A percentile compares a stretch with the other conserved stretches of the same genome.
Conservation (phyloP, 2,888 invertebrate species). For the Drosophila quasianomalipes region DNA sequence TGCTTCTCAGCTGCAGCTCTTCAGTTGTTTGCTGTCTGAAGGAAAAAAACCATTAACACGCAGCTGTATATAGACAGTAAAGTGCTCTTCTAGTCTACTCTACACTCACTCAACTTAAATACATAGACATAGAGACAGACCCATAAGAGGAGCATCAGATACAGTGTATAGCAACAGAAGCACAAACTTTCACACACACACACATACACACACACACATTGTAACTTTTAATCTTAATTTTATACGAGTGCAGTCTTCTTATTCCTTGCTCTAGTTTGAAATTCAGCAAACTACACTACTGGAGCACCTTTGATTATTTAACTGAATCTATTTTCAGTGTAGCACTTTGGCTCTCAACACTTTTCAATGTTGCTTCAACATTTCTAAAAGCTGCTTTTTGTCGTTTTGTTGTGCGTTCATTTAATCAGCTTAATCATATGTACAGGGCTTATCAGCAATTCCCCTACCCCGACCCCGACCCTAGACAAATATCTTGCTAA, state of each 20-base stretch:
- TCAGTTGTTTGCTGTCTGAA: constrained; percentile 28
- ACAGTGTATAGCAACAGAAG: constrained; percentile 1
- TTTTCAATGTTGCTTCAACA: constrained; percentile 57
- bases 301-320: neutral
- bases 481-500: constrained; percentile 37
- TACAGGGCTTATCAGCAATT: constrained; percentile 31
- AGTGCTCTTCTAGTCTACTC: constrained; percentile 39
- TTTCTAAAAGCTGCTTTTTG: constrained; percentile 35
- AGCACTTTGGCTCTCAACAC: constrained; percentile 39
- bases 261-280: constrained; percentile 21
- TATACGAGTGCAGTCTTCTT: constrained; percentile 58
- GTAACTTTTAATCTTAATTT: constrained; percentile 78
- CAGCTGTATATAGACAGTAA: constrained; percentile 50
- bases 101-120: constrained; percentile 57
- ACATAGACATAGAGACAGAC: constrained; percentile 32
- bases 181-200: neutral
- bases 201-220: constrained; percentile 30
- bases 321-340: constrained; percentile 5
- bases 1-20: constrained; percentile 24
- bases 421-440: constrained; percentile 64
- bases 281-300: constrained; percentile 24
- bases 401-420: constrained; percentile 45
- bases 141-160: constrained; percentile 3
- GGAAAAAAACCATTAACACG: constrained; percentile 65
- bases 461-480: neutral